Percentiles rank a stretch among this genome's conserved stretches.
Conservation (phyloP, 2,797 vertebrate genomes). For the Pteropus rufus region DNA sequence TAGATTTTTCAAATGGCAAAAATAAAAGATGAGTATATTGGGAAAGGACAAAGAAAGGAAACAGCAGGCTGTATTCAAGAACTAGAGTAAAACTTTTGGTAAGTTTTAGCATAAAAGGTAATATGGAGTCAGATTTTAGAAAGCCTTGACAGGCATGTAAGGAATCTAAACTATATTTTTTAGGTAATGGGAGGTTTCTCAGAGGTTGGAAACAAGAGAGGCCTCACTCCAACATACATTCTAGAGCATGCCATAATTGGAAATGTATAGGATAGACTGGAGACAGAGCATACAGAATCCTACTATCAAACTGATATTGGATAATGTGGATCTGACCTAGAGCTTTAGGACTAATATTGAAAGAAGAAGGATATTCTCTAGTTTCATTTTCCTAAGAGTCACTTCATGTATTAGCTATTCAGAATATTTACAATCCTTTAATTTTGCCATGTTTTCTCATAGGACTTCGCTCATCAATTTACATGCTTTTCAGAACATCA, state of each 20-base stretch:
- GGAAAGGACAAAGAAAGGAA: not conserved
- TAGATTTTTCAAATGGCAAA: not conserved
- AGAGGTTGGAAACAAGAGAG: not conserved
- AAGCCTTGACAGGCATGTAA: not conserved
- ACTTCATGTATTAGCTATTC: not conserved
- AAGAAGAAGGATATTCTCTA: not conserved
- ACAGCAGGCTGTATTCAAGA: not conserved
- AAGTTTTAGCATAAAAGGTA: not conserved
- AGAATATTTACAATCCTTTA: not conserved
- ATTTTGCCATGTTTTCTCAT: not conserved
- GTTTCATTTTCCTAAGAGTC: not conserved
- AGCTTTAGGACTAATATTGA: not conserved
- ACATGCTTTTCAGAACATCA: not conserved
- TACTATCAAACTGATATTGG: fast-evolving
- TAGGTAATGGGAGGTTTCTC: not conserved
- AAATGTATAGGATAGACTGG: not conserved
- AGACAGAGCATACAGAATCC: not conserved
- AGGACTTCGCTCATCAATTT: not conserved
- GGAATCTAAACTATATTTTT: not conserved
- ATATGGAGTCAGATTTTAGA: not conserved
- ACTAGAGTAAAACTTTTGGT: not conserved
- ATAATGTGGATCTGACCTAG: too few relatives aligned
- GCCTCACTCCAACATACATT: fast-evolving
- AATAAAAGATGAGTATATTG: not conserved
- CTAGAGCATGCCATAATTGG: not conserved